phyloP scores from a whole-genome alignment of 2,797 vertebrate species.

The Enteromius thamalakanensis region DNA sequence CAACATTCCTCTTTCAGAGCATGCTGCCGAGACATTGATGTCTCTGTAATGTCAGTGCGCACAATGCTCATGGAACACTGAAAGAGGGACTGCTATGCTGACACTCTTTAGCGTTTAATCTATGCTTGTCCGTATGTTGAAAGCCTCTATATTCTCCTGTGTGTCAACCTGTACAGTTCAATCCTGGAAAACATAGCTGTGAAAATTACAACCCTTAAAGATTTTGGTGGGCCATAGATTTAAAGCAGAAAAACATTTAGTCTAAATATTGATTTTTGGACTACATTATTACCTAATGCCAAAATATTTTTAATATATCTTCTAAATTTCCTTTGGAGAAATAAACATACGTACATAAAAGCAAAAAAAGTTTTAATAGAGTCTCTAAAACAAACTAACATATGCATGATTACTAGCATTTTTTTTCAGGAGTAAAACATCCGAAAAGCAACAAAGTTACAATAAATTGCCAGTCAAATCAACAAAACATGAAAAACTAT shows the following conservation, averaged over 20 bases:
- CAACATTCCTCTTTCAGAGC: slow-evolving; percentile 38
- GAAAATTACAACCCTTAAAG: not conserved
- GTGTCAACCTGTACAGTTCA: not conserved
- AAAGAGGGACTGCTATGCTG: slow-evolving; percentile 20
- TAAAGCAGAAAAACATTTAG: not conserved
- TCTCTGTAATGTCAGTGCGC: slow-evolving; percentile 16
- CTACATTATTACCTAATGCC: not conserved
- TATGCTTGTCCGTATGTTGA: not conserved
- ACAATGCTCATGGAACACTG: slow-evolving; percentile 11
- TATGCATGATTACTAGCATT: not conserved
- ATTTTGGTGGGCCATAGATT: not conserved
- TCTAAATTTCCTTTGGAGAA: not conserved
- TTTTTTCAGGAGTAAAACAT: not conserved
- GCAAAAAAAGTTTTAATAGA: not conserved
- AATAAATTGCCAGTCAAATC: not conserved
- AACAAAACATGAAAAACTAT: not conserved
- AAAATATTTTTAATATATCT: not conserved
- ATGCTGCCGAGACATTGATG: not conserved
- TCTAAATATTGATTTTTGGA: not conserved
- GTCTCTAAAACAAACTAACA: not conserved
- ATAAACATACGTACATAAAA: not conserved
- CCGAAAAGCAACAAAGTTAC: not conserved
- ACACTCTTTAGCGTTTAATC: slow-evolving; percentile 18
- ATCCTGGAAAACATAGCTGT: not conserved
- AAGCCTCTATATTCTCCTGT: not conserved